These are phyloP conservation scores for Anagrus nilaparvatae DNA, from an alignment of 1,140 invertebrate genomes.

Conservation along the genomic window DNA sequence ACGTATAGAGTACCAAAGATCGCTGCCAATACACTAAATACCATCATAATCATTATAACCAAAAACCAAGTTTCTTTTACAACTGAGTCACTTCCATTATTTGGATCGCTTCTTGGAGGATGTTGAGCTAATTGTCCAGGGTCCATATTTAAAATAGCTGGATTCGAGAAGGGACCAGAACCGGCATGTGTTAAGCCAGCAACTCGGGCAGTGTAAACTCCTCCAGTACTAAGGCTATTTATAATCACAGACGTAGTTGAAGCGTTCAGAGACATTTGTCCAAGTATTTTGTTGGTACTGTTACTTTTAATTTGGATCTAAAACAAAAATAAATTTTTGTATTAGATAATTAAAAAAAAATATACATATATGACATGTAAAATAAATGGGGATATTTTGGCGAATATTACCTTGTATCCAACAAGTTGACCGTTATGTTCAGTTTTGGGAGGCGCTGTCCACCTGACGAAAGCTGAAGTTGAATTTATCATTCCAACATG, in stretches of 20 bases:
- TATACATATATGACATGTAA: conserved; percentile 2
- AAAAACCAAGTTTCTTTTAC: conserved; percentile 69
- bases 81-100: conserved; percentile 38
- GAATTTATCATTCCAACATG: conserved; percentile 74
- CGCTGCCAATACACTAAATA: conserved; percentile 54
- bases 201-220: conserved; percentile 60
- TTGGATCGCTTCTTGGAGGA: conserved; percentile 45
- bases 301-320: conserved; percentile 57
- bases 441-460: conserved; percentile 67
- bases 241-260: conserved; percentile 60
- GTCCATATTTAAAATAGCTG: conserved; percentile 51
- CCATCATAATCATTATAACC: conserved; percentile 55
- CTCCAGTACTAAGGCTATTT: conserved; percentile 61
- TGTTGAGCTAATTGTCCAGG: conserved; percentile 44
- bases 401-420: conserved; percentile 63
- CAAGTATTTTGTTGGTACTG: conserved; percentile 51
- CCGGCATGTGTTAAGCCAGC: conserved; percentile 63
- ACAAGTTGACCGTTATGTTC: conserved; percentile 72
- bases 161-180: conserved; percentile 55
- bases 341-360: conserved; percentile 6
- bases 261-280: conserved; percentile 62
- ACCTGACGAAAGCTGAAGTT: conserved; percentile 66
- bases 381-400: not conserved
- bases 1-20: conserved; percentile 54
- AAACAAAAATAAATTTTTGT: conserved; percentile 9